Evolutionary conservation across 2,113 vertebrate species (phyloP).

Genomic region (Paraplagusia blochii): DNA sequence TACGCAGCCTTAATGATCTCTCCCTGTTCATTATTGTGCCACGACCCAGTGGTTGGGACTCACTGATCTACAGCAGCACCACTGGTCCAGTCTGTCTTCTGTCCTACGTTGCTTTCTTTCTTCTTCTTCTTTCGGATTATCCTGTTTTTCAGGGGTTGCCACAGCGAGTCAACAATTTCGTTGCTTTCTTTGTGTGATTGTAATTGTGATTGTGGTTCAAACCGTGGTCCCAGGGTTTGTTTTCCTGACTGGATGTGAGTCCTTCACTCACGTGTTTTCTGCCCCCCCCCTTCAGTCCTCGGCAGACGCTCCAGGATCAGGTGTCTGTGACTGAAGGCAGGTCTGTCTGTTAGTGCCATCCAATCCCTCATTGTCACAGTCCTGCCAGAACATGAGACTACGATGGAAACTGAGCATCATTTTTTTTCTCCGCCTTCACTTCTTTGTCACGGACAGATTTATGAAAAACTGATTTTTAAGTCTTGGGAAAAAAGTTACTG

Average conservation of each 20-base stretch:
- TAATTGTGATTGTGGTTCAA: too few relatives aligned
- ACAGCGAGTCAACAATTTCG: too few relatives aligned
- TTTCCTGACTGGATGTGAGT: too few relatives aligned
- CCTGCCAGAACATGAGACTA: conserved; percentile 50
- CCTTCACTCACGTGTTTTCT: neutral
- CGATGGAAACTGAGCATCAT: conserved; percentile 3
- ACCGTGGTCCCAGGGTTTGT: too few relatives aligned
- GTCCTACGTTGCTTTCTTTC: too few relatives aligned
- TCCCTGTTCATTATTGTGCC: too few relatives aligned
- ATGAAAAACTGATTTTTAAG: conserved; percentile 5
- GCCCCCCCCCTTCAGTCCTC: conserved; percentile 18
- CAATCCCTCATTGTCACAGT: conserved; percentile 56
- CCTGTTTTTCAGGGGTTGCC: conserved; percentile 5
- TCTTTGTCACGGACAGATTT: conserved; percentile 16
- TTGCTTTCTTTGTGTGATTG: neutral
- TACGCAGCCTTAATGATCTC: too few relatives aligned
- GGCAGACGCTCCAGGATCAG: conserved; percentile 46
- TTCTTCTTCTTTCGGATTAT: too few relatives aligned
- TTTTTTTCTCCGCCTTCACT: conserved; percentile 17
- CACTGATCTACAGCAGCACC: too few relatives aligned
- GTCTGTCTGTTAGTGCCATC: conserved; percentile 45
- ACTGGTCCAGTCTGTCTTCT: too few relatives aligned
- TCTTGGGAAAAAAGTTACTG: neutral
- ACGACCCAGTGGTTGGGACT: too few relatives aligned
- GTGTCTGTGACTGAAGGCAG: conserved; percentile 45